Conservation (phyloP, 2,888 invertebrate species). For the Zygaena filipendulae region DNA sequence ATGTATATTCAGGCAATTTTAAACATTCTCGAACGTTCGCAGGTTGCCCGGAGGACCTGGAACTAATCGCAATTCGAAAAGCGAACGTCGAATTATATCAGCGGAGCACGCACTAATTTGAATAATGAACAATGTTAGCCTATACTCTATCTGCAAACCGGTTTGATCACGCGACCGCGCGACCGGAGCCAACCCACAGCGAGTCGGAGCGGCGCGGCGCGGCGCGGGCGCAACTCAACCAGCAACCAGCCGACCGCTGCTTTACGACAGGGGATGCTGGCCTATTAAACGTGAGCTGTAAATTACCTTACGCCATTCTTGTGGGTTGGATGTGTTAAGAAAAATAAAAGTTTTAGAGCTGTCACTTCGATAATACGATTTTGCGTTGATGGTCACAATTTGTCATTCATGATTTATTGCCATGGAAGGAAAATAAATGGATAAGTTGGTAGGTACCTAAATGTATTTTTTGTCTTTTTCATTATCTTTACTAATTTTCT, state of each 20-base stretch:
- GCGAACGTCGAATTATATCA: conserved; percentile 50
- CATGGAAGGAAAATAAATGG: no score
- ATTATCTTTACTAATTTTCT: no score
- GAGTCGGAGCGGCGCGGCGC: conserved; percentile 23
- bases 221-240: conserved; percentile 12
- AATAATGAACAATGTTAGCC: conserved; percentile 61
- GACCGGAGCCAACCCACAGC: conserved; percentile 11
- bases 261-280: conserved; percentile 41
- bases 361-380: no score
- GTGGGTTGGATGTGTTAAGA: conserved; percentile 20
- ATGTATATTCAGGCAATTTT: no score
- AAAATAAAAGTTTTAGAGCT: conserved; percentile 9
- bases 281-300: conserved; percentile 32
- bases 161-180: conserved; percentile 51
- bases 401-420: no score
- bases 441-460: no score
- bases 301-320: conserved; percentile 33
- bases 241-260: conserved; percentile 19
- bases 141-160: conserved; percentile 29
- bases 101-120: conserved; percentile 51
- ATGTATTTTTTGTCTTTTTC: no score
- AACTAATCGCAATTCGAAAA: conserved; percentile 34
- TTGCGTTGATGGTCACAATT: no score
- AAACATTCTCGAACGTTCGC: no score
- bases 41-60: conserved; percentile 11